phyloP scores from a whole-genome alignment of 92 coral and sea anemone species.

The Actinernus sp. region DNA sequence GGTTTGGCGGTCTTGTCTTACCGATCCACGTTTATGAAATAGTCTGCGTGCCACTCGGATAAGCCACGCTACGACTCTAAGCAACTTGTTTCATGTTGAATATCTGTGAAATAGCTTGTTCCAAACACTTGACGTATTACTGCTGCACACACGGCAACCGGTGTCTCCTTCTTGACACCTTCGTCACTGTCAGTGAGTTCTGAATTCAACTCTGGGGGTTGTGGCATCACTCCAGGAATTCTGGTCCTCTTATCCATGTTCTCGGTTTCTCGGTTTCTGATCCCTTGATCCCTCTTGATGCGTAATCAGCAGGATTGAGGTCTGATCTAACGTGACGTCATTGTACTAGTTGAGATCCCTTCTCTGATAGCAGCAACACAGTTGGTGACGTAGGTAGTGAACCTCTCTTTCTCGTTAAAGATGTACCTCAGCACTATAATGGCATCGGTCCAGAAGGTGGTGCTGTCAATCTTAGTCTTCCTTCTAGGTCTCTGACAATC shows the following conservation, averaged over 20 bases:
- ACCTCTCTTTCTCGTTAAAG: slow-evolving; percentile 47
- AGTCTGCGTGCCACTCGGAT: no score
- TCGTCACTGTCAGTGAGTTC: no score
- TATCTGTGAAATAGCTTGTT: no score
- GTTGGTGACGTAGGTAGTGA: slow-evolving; percentile 53
- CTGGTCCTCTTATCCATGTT: slow-evolving; percentile 51
- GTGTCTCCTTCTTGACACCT: no score
- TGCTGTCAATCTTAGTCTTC: slow-evolving; percentile 39
- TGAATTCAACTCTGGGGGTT: no score
- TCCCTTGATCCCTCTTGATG: slow-evolving; percentile 52
- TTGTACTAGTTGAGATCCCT: slow-evolving; percentile 45
- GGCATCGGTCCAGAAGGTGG: slow-evolving; percentile 54
- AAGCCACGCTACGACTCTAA: no score
- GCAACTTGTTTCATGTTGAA: no score
- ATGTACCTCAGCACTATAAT: slow-evolving; percentile 49
- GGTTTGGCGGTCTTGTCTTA: no score
- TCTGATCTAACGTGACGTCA: slow-evolving; percentile 75
- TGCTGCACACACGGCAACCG: no score
- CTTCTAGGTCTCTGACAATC: slow-evolving; percentile 32
- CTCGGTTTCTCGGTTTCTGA: slow-evolving; percentile 46
- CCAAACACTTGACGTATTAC: no score
- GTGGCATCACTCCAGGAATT: no score
- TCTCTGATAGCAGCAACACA: slow-evolving; percentile 67
- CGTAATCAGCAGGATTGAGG: slow-evolving; percentile 49
- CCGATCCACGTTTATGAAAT: no score